Evolutionary conservation across 2,113 vertebrate species (phyloP).

Genomic region (Pyxicephalus adspersus): DNA sequence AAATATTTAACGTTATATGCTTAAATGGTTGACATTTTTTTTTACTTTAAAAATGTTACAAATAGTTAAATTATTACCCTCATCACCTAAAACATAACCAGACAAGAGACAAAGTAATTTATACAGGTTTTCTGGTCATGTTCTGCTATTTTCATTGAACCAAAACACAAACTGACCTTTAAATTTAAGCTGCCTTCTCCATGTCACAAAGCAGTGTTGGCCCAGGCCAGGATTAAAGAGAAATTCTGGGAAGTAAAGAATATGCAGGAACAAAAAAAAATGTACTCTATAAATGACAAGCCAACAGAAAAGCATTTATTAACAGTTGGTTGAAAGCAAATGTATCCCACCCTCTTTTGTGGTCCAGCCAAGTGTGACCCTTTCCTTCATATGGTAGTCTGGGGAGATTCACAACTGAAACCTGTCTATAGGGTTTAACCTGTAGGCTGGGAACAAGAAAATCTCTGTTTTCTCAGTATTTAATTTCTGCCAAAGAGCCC

Average conservation of each 20-base stretch:
- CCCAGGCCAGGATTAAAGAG: slow-evolving; percentile 41
- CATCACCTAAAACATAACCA: slow-evolving; percentile 9
- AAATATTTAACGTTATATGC: no score
- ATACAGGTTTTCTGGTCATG: slow-evolving; percentile 23
- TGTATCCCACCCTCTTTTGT: slow-evolving; percentile 55
- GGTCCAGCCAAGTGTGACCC: slow-evolving; percentile 54
- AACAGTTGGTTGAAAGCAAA: slow-evolving; percentile 55
- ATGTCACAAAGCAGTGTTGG: slow-evolving; percentile 25
- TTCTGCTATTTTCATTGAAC: slow-evolving; percentile 32
- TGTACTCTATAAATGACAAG: slow-evolving; percentile 39
- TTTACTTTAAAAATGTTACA: background rate
- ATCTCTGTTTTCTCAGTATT: slow-evolving; percentile 57
- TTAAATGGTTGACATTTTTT: no score
- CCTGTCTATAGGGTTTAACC: slow-evolving; percentile 54
- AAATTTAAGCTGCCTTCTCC: background rate
- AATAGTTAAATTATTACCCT: slow-evolving; percentile 28
- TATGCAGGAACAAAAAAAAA: slow-evolving; percentile 41
- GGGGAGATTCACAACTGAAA: slow-evolving; percentile 52
- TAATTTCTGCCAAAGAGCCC: slow-evolving; percentile 50
- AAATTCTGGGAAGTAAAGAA: slow-evolving; percentile 49
- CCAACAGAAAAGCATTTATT: slow-evolving; percentile 55
- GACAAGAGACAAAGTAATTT: slow-evolving; percentile 3
- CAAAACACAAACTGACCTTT: slow-evolving; percentile 49
- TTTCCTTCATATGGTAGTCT: slow-evolving; percentile 47
- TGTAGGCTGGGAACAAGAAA: slow-evolving; percentile 56